A percentile compares a stretch with the other conserved stretches of the same genome.
Evolutionary conservation across 2,113 vertebrate species (phyloP).

Genomic region (Manacus vitellinus): DNA sequence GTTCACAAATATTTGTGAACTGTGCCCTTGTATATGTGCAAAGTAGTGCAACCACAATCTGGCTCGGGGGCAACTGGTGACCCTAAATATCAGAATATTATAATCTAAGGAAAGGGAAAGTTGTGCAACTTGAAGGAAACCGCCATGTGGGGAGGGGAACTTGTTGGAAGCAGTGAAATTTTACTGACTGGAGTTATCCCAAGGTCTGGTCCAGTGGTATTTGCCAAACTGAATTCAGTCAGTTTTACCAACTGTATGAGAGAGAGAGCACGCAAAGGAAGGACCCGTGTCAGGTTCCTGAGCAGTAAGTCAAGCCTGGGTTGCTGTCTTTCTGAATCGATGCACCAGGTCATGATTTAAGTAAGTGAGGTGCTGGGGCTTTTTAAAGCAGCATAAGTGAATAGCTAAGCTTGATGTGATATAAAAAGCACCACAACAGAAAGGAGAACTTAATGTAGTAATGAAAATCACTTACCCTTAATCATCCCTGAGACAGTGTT

Average conservation of each 20-base stretch:
- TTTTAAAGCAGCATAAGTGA: conserved; percentile 6
- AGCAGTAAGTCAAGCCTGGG: background rate
- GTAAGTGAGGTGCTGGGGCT: background rate
- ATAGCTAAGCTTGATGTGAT: conserved; percentile 23
- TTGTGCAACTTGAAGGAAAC: background rate
- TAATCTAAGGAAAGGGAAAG: background rate
- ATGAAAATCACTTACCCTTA: conserved; percentile 58
- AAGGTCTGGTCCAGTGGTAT: background rate
- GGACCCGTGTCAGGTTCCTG: background rate
- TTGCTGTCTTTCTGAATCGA: background rate
- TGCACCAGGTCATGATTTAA: background rate
- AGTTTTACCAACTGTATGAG: background rate
- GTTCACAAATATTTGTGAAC: background rate
- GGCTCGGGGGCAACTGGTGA: background rate
- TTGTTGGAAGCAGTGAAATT: background rate
- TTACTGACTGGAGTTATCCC: background rate
- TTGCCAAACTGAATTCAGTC: background rate
- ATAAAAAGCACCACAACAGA: conserved; percentile 51
- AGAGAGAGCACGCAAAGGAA: background rate
- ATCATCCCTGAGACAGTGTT: conserved; percentile 52
- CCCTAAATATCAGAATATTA: background rate
- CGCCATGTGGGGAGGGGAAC: background rate
- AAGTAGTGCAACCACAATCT: background rate
- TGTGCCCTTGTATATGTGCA: background rate
- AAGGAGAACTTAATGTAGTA: conserved; percentile 46